Percentiles rank a stretch among this genome's conserved stretches.
Evolutionary conservation across 1,140 invertebrate species (phyloP).

Genomic region (Aphelinus atriplicis): DNA sequence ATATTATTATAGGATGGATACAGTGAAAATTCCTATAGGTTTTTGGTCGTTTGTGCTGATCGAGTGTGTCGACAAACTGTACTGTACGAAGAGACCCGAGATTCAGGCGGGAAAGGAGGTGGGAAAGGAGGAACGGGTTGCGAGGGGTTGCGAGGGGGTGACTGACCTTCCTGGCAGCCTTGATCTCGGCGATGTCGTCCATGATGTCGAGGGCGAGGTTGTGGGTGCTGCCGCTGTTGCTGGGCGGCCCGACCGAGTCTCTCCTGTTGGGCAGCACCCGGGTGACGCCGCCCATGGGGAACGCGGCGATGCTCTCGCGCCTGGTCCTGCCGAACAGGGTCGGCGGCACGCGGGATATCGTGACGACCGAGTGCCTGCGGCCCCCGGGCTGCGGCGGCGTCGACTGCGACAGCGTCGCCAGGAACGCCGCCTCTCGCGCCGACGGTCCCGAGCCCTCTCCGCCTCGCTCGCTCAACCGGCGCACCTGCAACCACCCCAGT

Average conservation of each 20-base stretch:
- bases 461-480: conserved; percentile 79
- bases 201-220: conserved; percentile 86
- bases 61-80: too few relatives aligned
- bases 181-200: conserved; percentile 81
- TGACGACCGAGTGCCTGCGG: conserved; percentile 83
- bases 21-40: too few relatives aligned
- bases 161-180: conserved; percentile 77
- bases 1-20: too few relatives aligned
- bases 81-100: too few relatives aligned
- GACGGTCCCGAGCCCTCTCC: conserved; percentile 75
- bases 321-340: conserved; percentile 79
- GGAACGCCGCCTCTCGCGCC: conserved; percentile 78
- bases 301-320: conserved; percentile 81
- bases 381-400: conserved; percentile 76
- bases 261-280: conserved; percentile 63
- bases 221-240: conserved; percentile 79
- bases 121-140: too few relatives aligned
- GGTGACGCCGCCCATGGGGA: conserved; percentile 66
- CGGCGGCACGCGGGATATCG: conserved; percentile 80
- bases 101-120: too few relatives aligned
- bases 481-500: conserved; percentile 65
- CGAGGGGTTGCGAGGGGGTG: too few relatives aligned
- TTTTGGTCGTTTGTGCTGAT: too few relatives aligned
- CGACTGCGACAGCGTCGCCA: conserved; percentile 80
- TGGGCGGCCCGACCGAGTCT: conserved; percentile 63